Evolutionary conservation across 92 coral and sea anemone species (phyloP).

Genomic region (Paragorgia papillata): DNA sequence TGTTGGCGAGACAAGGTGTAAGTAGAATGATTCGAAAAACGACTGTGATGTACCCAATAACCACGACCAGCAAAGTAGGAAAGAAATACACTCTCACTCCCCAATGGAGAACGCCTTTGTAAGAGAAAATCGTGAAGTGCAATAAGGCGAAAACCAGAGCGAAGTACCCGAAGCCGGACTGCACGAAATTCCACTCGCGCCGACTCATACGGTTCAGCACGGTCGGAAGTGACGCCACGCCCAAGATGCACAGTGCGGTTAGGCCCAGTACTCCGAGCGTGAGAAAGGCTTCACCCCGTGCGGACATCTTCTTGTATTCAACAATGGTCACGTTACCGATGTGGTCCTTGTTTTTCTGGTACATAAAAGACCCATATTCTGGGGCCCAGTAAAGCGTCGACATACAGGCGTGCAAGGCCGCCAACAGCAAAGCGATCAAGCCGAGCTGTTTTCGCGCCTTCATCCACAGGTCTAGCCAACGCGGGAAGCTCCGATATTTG

Average conservation of each 20-base stretch:
- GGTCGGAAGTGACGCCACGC: conserved; percentile 20
- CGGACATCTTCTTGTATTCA: conserved; percentile 25
- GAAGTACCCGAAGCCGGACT: conserved; percentile 26
- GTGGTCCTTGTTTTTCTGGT: neutral
- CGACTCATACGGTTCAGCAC: conserved; percentile 29
- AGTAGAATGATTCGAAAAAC: conserved; percentile 14
- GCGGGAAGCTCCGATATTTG: conserved; percentile 18
- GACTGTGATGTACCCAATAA: conserved; percentile 9
- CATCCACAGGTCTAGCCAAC: conserved; percentile 39
- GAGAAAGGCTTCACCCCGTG: conserved; percentile 21
- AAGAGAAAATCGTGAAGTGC: conserved; percentile 13
- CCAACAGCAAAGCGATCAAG: conserved; percentile 4
- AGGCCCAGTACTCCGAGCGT: conserved; percentile 8
- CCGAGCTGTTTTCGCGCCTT: conserved; percentile 30
- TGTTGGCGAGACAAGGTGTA: conserved; percentile 17
- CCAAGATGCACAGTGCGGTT: conserved; percentile 29
- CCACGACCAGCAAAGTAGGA: conserved; percentile 5
- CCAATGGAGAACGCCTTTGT: conserved; percentile 20
- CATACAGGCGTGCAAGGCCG: conserved; percentile 25
- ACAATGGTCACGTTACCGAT: neutral
- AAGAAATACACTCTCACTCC: neutral
- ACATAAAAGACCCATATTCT: conserved; percentile 2
- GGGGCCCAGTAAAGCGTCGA: conserved; percentile 30
- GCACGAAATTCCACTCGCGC: conserved; percentile 44
- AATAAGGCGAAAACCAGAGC: conserved; percentile 11